phyloP scores from a whole-genome alignment of 2,888 invertebrate genomes.

The Lycocerus yunnanus region DNA sequence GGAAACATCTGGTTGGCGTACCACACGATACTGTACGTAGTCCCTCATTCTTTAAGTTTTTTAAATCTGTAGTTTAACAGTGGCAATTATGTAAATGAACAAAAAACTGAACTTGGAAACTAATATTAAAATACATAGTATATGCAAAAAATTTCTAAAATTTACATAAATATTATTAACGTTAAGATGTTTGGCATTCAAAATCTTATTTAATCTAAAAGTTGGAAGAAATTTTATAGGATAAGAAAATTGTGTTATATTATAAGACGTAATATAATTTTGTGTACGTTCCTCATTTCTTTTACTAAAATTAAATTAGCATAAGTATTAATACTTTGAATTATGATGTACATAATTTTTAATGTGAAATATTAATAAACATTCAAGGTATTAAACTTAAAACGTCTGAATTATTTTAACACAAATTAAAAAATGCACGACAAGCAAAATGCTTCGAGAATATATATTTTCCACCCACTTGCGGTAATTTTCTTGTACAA shows the following conservation, averaged over 20 bases:
- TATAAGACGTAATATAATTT: background rate
- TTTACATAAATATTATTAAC: background rate
- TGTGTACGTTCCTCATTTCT: background rate
- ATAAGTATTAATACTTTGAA: conserved; percentile 3
- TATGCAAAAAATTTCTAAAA: background rate
- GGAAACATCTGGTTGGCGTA: background rate
- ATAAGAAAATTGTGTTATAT: background rate
- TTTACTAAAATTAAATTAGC: background rate
- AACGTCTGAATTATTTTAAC: conserved; percentile 23
- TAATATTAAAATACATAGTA: background rate
- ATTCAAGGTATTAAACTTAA: conserved; percentile 12
- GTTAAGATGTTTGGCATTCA: background rate
- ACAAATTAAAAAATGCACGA: conserved; percentile 28
- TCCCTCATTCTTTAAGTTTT: background rate
- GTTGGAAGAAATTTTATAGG: background rate
- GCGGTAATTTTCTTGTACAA: conserved; percentile 34
- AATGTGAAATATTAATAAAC: conserved; percentile 23
- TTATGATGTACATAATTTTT: conserved; percentile 5
- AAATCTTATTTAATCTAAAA: background rate
- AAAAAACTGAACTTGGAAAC: background rate
- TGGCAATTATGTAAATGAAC: background rate
- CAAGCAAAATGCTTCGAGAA: conserved; percentile 32
- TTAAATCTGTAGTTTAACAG: background rate
- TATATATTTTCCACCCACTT: conserved; percentile 34
- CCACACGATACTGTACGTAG: background rate